A percentile compares a stretch with the other conserved stretches of the same genome.
Conservation (phyloP, 2,888 invertebrate genomes). For the Cosmia pyralina region DNA sequence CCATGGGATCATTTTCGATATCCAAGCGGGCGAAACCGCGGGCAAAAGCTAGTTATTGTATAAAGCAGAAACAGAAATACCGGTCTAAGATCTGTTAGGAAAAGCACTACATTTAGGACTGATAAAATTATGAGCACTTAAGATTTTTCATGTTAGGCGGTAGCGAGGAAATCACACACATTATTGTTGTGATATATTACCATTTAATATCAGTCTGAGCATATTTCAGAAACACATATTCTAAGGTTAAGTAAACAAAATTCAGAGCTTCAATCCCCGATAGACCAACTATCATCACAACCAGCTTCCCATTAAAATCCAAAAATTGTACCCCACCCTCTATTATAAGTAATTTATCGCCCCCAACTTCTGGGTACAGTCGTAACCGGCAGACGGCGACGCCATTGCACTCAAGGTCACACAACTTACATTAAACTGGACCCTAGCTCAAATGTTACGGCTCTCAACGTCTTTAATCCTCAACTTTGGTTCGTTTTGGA, state of each 20-base stretch:
- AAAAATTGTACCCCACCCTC: conserved; percentile 50
- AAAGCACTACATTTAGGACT: too few relatives aligned
- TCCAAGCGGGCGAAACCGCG: too few relatives aligned
- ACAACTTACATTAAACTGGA: conserved; percentile 63
- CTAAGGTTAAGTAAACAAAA: neutral
- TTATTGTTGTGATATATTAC: too few relatives aligned
- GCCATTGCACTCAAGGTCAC: conserved; percentile 58
- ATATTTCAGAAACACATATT: neutral
- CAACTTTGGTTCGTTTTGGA: conserved; percentile 51
- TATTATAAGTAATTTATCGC: conserved; percentile 68
- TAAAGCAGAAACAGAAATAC: too few relatives aligned
- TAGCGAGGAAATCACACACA: too few relatives aligned
- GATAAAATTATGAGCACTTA: too few relatives aligned
- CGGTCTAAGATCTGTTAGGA: too few relatives aligned
- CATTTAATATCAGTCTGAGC: neutral
- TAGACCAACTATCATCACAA: conserved; percentile 24
- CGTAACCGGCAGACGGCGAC: conserved; percentile 65
- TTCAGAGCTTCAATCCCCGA: neutral
- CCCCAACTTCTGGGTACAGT: conserved; percentile 64
- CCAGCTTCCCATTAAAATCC: conserved; percentile 51
- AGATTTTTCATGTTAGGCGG: too few relatives aligned
- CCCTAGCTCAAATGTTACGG: conserved; percentile 58
- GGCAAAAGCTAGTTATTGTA: too few relatives aligned
- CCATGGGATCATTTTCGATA: too few relatives aligned
- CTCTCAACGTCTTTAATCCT: conserved; percentile 59